Evolutionary conservation across 2,113 vertebrate species (phyloP).

Genomic region (Dicerorhinus sumatrensis): DNA sequence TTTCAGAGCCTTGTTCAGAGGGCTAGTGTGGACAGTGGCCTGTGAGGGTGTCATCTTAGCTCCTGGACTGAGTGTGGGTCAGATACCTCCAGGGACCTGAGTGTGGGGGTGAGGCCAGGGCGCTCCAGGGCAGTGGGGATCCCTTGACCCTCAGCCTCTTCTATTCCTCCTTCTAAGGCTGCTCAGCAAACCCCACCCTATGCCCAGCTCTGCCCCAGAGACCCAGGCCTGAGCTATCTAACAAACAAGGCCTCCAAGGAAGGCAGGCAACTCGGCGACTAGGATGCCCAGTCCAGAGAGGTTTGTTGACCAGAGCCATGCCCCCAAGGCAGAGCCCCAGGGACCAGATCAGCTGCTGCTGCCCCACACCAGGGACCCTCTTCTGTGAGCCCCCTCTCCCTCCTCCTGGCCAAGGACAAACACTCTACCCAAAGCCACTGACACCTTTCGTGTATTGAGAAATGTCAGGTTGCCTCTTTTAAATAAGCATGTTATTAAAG

Average conservation of each 20-base stretch:
- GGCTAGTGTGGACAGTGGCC: background rate
- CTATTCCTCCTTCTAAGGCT: background rate
- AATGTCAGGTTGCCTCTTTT: background rate
- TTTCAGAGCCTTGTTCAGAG: background rate
- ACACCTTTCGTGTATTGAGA: background rate
- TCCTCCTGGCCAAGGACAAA: background rate
- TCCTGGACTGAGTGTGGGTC: background rate
- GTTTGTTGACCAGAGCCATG: background rate
- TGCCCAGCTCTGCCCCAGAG: background rate
- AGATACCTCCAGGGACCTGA: background rate
- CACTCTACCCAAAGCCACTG: background rate
- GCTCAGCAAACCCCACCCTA: background rate
- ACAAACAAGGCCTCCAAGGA: background rate
- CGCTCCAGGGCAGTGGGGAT: background rate
- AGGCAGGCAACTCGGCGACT: accelerated
- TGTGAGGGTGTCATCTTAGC: background rate
- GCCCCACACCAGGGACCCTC: too few species aligned
- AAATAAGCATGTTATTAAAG: background rate
- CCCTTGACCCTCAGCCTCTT: background rate
- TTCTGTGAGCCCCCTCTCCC: background rate
- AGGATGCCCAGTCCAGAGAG: background rate
- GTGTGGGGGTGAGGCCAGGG: background rate
- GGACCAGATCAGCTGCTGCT: too few species aligned
- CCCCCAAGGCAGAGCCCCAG: background rate
- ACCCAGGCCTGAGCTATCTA: background rate